A percentile compares a stretch with the other conserved stretches of the same genome.
Evolutionary conservation across 2,797 vertebrate species (phyloP).

Genomic region (Galaxias olidus): DNA sequence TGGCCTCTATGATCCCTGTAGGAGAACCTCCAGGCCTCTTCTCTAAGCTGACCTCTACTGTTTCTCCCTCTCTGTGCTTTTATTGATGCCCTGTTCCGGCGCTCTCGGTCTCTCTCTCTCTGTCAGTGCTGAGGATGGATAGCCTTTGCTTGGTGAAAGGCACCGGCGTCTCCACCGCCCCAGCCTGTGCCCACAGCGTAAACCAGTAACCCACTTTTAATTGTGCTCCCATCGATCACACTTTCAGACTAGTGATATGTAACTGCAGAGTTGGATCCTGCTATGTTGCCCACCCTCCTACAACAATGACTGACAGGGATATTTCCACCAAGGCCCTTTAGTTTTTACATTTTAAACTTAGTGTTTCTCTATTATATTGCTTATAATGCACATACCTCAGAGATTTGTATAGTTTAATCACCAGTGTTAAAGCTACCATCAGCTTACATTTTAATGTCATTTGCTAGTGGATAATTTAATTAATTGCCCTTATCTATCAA

Average conservation of each 20-base stretch:
- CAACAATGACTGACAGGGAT: background rate
- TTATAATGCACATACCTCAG: background rate
- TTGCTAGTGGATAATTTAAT: background rate
- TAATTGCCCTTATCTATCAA: slow-evolving; percentile 12
- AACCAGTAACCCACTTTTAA: slow-evolving; percentile 84
- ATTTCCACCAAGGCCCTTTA: background rate
- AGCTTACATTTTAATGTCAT: background rate
- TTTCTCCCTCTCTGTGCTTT: slow-evolving; percentile 22
- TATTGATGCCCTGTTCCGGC: slow-evolving; percentile 62
- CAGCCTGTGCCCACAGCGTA: slow-evolving; percentile 61
- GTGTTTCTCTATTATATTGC: background rate
- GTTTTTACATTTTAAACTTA: background rate
- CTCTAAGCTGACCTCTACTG: background rate
- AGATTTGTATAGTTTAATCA: background rate
- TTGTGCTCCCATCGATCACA: slow-evolving; percentile 76
- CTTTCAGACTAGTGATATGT: slow-evolving; percentile 60
- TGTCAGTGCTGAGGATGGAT: slow-evolving; percentile 70
- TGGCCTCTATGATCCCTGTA: slow-evolving; percentile 1
- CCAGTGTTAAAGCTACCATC: background rate
- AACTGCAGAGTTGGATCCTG: slow-evolving; percentile 52
- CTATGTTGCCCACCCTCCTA: slow-evolving; percentile 28
- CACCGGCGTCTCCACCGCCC: slow-evolving; percentile 64
- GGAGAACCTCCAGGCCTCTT: slow-evolving; percentile 15
- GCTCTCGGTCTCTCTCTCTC: slow-evolving; percentile 45
- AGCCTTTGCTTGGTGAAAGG: slow-evolving; percentile 70